Evolutionary conservation across 2,888 invertebrate genomes (phyloP), one percentile per base, ranked within the genome.

Genomic region (Ochropacha duplaris): DNA sequence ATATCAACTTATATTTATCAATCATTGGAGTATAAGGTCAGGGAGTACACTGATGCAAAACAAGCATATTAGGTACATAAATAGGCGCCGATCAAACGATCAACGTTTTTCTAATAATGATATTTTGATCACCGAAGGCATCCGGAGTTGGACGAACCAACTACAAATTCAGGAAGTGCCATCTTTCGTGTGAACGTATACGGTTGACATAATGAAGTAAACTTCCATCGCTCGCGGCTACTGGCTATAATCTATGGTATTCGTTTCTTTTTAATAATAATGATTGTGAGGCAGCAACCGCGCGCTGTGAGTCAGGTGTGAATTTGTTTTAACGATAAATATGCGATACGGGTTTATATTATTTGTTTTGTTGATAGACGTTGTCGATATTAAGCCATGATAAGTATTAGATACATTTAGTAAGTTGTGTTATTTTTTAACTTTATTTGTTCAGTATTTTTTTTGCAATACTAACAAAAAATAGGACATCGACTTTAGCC

Each of bases 101-200:
- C 28, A 49, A 6, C n/a, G 22, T 34, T 67, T 72, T 63, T 76
- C 72, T 77, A 76, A 83, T 90, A 90, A 90, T 88, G 88, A 72
- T 65, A 57, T 70, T 82, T 84, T 89, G 84, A 89, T 88, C 74
- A 74, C 78, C 76, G 72, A 76, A 77, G 78, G 83, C 81, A 83
- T 11, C 39, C 19, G 50, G n/a, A n/a, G n/a, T n/a, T n/a, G 22
- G 26, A 8, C n/a, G n/a, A n/a, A 4, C 36, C 9, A 24, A 14
- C 24, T 50, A 54, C 19, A 49, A 55, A 24, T 54, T 49, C 74
- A 79, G 82, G 85, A 84, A 85, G 72, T 64, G 74, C 69, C 44
- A 44, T 9, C 78, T 82, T 81, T 65, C 79, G 81, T 79, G 52
- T 52, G 52, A 52, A 52, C n/a, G 22, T 34, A 5, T n/a, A 28